Evolutionary conservation across 1,140 invertebrate genomes (phyloP), one percentile per base, ranked within the genome.

Genomic region (Bombus superbus): DNA sequence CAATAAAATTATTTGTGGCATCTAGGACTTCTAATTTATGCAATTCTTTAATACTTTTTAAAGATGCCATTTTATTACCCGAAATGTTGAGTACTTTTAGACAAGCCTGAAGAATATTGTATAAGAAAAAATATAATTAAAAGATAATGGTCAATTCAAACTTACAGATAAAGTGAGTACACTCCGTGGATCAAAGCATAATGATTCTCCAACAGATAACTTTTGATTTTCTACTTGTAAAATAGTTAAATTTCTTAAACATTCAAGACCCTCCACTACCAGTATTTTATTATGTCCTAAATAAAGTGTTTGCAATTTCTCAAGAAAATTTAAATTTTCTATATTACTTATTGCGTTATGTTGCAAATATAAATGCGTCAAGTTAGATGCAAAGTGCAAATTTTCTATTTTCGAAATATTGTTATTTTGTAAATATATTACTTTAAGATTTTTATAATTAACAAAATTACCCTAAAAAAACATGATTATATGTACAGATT

Each of bases 151-250:
- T 73, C 5, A 8, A 71, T 74, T 78, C 42, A 66, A 35, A 88
- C 95, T 95, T 94, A 97, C 97, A 4, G 96, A 95, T 92, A 97
- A 94, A 76, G 94, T 94, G 57, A 95, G 83, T 73, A 96, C 92
- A 74, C 96, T 96, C 89, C 96, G 95, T 10, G 97, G 97, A 92
- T 97, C 97, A 91, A 97, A 97, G 86, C 96, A 96, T n/a, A 97
- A 90, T 9, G 93, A 93, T 93, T 97, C 96, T 42, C 96, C 95
- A 62, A 90, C 88, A 57, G 94, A 91, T 22, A 97, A 90, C 86
- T 94, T 94, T 94, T 97, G 97, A 91, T 96, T 96, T 92, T 97
- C 97, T 74, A 97, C 94, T 89, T 97, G 96, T 25, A 97, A 92
- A 89, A 97, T 97, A 91, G 96, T 95, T 81, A 97, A 95, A 92